Base-by-base conservation (phyloP, 2,888 invertebrate species). In the Lycia hirtaria region DNA sequence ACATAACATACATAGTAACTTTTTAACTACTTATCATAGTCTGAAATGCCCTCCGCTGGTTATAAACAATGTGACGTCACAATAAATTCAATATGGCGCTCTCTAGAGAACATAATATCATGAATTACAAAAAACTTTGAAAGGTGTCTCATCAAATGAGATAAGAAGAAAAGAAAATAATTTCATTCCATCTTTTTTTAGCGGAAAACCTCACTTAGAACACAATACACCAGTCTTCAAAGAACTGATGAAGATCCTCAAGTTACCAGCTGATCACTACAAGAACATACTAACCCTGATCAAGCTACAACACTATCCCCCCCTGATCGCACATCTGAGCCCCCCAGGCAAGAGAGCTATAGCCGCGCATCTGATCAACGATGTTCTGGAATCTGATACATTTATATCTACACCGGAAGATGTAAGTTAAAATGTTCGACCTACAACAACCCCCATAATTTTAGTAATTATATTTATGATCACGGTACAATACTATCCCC, bases 251-350 rank as follows among this genome's bases (percentile, higher is more conserved):
- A 96, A 98, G 76, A 94, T 99, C 57, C 93, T 99, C 76, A 97
- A 98, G 83, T 96, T 99, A 40, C 99, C 99, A 0, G 95, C 99
- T 1, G 98, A 99, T 80, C 96, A 97, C 76, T 99, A 99, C 89
- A 97, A 97, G 83, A 97, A 98, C 83, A 94, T 98, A 10, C 92
- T 99, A 40, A 96, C 96, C 0, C 94, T 99, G 12, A 94, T 98
- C 54, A 94, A 97, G 74, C 90, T 99, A 64, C 95, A 96, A 73
- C 96, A 98, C 89, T 99, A 97, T 78, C 95, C 96, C 5, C 96
- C 96, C 0, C 92, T 99, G 35, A 94, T 98, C 62, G 70, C 95
- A 38, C 96, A 97, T 78, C 95, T 99, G 78, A 98, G 98, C 87
- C 97, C 96, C 75, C 94, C 94, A 3, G 98, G 98, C 0, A 92